A percentile compares a stretch with the other conserved stretches of the same genome.
These are phyloP conservation scores for Synanthedon andrenaeformis DNA, from an alignment of 2,888 invertebrate species.

Conservation along the genomic window DNA sequence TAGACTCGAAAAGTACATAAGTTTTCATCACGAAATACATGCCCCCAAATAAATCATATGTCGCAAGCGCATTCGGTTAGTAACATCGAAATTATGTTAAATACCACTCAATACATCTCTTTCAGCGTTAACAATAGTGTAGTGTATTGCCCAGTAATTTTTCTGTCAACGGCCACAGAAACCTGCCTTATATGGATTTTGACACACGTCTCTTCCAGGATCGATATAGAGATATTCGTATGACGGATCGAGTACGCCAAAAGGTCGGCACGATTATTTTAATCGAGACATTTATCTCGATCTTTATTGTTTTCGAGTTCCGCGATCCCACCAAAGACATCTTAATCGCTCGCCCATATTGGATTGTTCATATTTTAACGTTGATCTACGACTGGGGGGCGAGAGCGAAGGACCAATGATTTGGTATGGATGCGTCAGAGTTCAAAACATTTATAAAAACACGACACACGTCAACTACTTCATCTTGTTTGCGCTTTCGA, in stretches of 20 bases:
- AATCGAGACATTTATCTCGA: conserved; percentile 58
- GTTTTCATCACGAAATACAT: not conserved
- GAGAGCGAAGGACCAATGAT: conserved; percentile 32
- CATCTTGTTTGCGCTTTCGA: too few species aligned
- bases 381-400: conserved; percentile 9
- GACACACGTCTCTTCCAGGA: conserved; percentile 41
- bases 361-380: conserved; percentile 35
- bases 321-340: conserved; percentile 35
- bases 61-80: not conserved
- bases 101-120: conserved; percentile 34
- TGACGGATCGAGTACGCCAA: conserved; percentile 38
- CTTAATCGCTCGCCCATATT: conserved; percentile 46
- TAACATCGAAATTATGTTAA: conserved; percentile 4
- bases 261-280: conserved; percentile 58
- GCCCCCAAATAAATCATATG: not conserved
- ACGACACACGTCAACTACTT: too few species aligned
- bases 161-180: conserved; percentile 36
- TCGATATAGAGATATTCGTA: conserved; percentile 15
- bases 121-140: conserved; percentile 37
- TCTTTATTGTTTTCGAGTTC: conserved; percentile 52
- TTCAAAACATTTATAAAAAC: not conserved
- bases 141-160: conserved; percentile 29
- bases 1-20: too few species aligned
- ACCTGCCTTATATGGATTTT: conserved; percentile 36
- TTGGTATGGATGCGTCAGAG: conserved; percentile 22